Conservation (phyloP, 2,888 invertebrate species). For the Polietes domitor region DNA sequence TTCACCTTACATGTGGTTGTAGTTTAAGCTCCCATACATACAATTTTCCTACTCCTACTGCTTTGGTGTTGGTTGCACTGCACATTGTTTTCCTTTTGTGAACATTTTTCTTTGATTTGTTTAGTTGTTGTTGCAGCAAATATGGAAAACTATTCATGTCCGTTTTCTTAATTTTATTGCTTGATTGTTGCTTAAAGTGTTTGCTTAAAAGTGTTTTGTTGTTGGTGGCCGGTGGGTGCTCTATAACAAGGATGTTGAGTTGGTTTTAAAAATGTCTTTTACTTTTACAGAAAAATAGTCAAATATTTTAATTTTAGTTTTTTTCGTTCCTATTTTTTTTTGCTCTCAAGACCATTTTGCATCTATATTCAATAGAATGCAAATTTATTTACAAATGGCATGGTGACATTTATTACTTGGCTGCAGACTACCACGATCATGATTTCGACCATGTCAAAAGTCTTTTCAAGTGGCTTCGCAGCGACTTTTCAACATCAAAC, state of each 20-base stretch:
- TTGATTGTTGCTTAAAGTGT: slow-evolving; percentile 64
- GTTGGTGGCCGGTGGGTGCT: not conserved
- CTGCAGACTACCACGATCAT: too few relatives aligned
- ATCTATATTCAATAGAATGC: too few relatives aligned
- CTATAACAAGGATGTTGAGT: not conserved
- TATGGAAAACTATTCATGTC: slow-evolving; percentile 52
- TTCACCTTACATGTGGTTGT: not conserved
- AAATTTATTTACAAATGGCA: too few relatives aligned
- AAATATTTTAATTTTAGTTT: too few relatives aligned
- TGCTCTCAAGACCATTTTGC: too few relatives aligned
- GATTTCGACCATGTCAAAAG: too few relatives aligned
- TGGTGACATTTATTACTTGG: too few relatives aligned
- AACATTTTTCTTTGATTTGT: not conserved
- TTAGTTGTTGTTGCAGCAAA: slow-evolving; percentile 3
- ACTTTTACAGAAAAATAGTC: too few relatives aligned
- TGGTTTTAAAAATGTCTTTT: too few relatives aligned
- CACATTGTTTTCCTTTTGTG: slow-evolving; percentile 1
- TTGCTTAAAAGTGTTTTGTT: slow-evolving; percentile 36
- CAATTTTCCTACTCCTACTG: not conserved
- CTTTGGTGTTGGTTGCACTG: not conserved
- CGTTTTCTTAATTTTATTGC: slow-evolving; percentile 52
- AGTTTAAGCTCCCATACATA: not conserved
- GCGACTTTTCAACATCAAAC: too few relatives aligned
- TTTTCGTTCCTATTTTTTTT: too few relatives aligned
- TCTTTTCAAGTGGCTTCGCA: too few relatives aligned